Percentiles rank a stretch among this genome's conserved stretches.
These are phyloP conservation scores for Rousettus leschenaultii DNA, from an alignment of 2,113 vertebrate genomes.

Conservation along the genomic window DNA sequence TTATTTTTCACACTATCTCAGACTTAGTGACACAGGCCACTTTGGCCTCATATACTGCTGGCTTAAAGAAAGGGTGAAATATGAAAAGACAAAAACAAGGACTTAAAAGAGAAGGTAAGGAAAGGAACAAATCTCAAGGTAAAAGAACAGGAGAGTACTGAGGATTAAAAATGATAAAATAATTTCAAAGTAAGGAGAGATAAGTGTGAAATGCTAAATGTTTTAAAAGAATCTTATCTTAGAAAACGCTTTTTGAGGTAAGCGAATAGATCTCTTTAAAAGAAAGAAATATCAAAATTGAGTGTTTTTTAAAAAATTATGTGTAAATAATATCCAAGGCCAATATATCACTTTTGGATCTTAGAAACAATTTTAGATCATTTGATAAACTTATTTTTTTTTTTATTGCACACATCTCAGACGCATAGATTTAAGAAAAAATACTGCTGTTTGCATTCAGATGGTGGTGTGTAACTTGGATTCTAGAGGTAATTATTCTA, in stretches of 20 bases:
- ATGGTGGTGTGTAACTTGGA: neutral
- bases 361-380: neutral
- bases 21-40: slow-evolving; percentile 56
- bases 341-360: neutral
- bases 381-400: slow-evolving; percentile 39
- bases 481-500: neutral
- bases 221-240: neutral
- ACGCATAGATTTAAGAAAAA: slow-evolving; percentile 2
- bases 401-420: neutral
- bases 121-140: slow-evolving; percentile 70
- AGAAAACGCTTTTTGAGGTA: slow-evolving; percentile 33
- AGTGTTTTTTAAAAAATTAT: neutral
- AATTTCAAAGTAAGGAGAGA: neutral
- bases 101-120: slow-evolving; percentile 61
- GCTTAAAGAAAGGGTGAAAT: slow-evolving; percentile 73
- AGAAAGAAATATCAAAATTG: neutral
- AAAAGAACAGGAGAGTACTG: slow-evolving; percentile 56
- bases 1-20: slow-evolving; percentile 64
- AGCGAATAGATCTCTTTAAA: neutral
- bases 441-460: neutral
- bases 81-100: slow-evolving; percentile 71
- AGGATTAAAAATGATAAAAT: neutral
- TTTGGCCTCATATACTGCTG: slow-evolving; percentile 45
- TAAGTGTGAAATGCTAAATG: neutral
- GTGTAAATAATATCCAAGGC: neutral